phyloP scores from a whole-genome alignment of 2,797 vertebrate species.

The Poecilia gillii region DNA sequence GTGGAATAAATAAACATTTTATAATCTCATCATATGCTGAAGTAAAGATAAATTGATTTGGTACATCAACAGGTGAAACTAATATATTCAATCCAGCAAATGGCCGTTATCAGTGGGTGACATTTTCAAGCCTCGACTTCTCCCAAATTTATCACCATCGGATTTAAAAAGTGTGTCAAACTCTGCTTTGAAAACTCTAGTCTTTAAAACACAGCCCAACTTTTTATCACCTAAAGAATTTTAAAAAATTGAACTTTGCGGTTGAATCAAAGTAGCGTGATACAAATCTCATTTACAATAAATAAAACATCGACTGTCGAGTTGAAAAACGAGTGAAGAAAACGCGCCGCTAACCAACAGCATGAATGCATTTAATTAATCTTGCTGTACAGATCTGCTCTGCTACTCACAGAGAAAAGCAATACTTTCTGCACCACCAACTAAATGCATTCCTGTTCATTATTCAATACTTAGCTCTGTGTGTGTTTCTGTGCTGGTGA shows the following conservation, averaged over 20 bases:
- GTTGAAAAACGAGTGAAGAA: not conserved
- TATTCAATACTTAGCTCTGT: slow-evolving; percentile 45
- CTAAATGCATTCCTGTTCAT: slow-evolving; percentile 40
- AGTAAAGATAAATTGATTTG: not conserved
- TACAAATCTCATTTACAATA: slow-evolving; percentile 4
- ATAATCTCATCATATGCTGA: not conserved
- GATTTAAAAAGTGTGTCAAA: too few relatives aligned
- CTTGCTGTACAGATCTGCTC: slow-evolving; percentile 23
- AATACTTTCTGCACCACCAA: slow-evolving; percentile 17
- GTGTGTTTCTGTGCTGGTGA: slow-evolving; percentile 22
- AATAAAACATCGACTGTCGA: not conserved
- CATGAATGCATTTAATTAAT: slow-evolving; percentile 23
- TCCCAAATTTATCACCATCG: too few relatives aligned
- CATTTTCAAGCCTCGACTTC: too few relatives aligned
- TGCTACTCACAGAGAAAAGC: slow-evolving; percentile 17
- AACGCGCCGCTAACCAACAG: not conserved
- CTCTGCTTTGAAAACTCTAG: not conserved
- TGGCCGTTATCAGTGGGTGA: not conserved
- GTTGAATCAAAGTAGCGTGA: not conserved
- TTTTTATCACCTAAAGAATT: not conserved
- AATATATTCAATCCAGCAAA: not conserved
- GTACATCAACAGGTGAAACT: not conserved
- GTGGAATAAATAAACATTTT: not conserved
- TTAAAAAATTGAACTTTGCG: not conserved
- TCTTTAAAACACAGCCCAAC: not conserved